Evolutionary conservation across 2,113 vertebrate genomes (phyloP), one percentile per base, ranked within the genome.

Genomic region (Cepphus grylle): DNA sequence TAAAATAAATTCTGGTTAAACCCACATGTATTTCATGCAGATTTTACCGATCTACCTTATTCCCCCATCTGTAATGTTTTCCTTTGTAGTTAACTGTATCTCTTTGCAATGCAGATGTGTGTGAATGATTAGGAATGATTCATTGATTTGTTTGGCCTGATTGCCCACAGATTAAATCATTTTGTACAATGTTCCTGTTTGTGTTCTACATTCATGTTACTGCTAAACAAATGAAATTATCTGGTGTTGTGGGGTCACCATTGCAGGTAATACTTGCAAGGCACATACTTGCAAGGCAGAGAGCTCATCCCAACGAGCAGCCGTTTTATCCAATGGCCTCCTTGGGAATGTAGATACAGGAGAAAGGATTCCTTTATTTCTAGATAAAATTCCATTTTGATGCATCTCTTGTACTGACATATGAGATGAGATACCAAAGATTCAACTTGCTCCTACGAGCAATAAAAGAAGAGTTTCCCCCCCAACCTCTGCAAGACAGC

Each of bases 111-210:
- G 59, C 50, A 76, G 90, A 67, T 72, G 34, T 18, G 1, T 58
- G 59, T 38, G 58, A 89, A 67, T 58, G 70, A 93, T 86, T 90
- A 69, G 22, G 52, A 93, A 69, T 87, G 88, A 95, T 91, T 90
- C n/a, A 82, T 22, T 34, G 29, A 83, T 97, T 92, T 89, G 71
- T 91, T 80, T 72, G 70, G 71, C 74, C 89, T 73, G 78, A 94
- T 58, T 93, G 63, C 70, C 40, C 86, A 79, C 38, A 90, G 83
- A 96, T 93, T 90, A 93, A 95, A 96, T 92, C 4, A 93, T 81
- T 92, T 79, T 36, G 55, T 92, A 81, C 63, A 61, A 76, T 61
- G 53, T 61, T 94, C 30, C 79, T 70, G 12, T 92, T 84, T 49
- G 66, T 40, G 58, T 86, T 89, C 69, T 55, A 83, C 63, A 81